Conservation (phyloP, 2,888 invertebrate species). For the Agonopterix heracliana region DNA sequence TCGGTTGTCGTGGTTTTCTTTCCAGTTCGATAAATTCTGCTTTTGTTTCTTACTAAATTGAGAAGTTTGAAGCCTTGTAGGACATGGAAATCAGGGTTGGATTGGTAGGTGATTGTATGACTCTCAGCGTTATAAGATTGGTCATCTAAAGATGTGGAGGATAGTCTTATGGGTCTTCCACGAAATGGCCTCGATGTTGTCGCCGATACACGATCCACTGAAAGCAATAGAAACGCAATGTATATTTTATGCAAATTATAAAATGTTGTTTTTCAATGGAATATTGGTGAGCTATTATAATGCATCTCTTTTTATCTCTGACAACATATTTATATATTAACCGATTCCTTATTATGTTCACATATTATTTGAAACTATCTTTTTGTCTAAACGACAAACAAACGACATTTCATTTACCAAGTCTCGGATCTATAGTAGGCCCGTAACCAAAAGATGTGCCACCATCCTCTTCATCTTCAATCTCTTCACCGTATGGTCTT, state of each 20-base stretch:
- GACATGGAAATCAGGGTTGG: conserved; percentile 60
- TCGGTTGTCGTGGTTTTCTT: conserved; percentile 31
- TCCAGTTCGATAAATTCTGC: conserved; percentile 25
- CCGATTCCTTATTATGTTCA: too few species aligned
- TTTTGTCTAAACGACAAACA: too few species aligned
- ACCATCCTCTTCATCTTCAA: conserved; percentile 31
- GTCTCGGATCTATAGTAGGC: conserved; percentile 54
- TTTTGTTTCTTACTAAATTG: conserved; percentile 46
- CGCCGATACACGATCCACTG: conserved; percentile 18
- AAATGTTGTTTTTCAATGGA: too few species aligned
- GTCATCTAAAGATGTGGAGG: conserved; percentile 28
- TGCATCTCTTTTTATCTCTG: too few species aligned
- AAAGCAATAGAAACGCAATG: conserved; percentile 2
- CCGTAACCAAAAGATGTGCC: conserved; percentile 41
- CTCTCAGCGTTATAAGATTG: conserved; percentile 33
- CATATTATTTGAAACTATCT: too few species aligned
- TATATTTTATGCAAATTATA: too few species aligned
- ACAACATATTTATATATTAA: too few species aligned
- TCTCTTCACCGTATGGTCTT: conserved; percentile 25
- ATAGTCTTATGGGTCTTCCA: conserved; percentile 34
- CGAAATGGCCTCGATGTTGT: conserved; percentile 14
- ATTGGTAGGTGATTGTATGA: conserved; percentile 49
- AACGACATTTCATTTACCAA: conserved; percentile 27
- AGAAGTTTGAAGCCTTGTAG: conserved; percentile 59
- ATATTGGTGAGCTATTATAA: too few species aligned